A percentile compares a stretch with the other conserved stretches of the same genome.
Conservation (phyloP, 1,140 invertebrate genomes). For the Scaptodrosophila lebanonensis region DNA sequence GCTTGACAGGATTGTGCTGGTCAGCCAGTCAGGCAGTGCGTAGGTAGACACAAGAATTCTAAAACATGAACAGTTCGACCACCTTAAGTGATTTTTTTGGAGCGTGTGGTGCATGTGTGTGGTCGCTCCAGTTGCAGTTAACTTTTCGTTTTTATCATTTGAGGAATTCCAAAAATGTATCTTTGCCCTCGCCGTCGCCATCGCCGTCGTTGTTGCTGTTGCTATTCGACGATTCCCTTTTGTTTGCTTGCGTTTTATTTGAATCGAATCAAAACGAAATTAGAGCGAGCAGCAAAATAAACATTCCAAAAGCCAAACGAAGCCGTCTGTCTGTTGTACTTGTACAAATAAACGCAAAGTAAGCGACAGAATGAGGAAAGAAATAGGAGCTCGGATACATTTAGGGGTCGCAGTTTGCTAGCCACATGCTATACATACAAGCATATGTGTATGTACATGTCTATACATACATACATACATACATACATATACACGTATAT, state of each 20-base stretch:
- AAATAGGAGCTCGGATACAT: conserved; percentile 1
- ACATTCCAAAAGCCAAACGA: conserved; percentile 40
- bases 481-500: too few relatives aligned
- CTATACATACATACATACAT: too few relatives aligned
- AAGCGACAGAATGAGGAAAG: conserved; percentile 31
- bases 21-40: conserved; percentile 8
- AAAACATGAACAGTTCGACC: too few relatives aligned
- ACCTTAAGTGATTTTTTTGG: too few relatives aligned
- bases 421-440: too few relatives aligned
- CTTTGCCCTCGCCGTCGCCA: too few relatives aligned
- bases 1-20: conserved; percentile 11
- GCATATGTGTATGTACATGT: too few relatives aligned
- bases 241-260: conserved; percentile 5
- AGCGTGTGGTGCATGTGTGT: too few relatives aligned
- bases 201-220: too few relatives aligned
- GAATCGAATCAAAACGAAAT: conserved; percentile 33
- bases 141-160: background rate
- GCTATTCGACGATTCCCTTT: too few relatives aligned
- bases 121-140: conserved; percentile 8
- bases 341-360: conserved; percentile 36
- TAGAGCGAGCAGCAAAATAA: conserved; percentile 37
- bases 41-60: background rate
- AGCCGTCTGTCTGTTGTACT: conserved; percentile 11
- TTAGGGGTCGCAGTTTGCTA: too few relatives aligned
- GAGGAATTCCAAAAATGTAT: conserved; percentile 31